Base-by-base conservation (phyloP, 2,113 vertebrate genomes). In the Pipra filicauda region DNA sequence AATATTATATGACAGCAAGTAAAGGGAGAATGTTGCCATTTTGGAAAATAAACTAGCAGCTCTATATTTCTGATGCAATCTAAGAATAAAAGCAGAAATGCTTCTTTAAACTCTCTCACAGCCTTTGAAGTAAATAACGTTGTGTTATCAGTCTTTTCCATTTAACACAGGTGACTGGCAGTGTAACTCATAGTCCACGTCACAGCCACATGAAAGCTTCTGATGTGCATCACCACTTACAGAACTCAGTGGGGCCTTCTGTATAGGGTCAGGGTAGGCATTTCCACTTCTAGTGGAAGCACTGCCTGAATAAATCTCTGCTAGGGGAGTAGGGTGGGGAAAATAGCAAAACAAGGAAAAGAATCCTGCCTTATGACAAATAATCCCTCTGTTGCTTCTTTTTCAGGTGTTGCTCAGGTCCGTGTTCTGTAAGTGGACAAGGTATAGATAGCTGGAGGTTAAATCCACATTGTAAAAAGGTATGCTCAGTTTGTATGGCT, bases 1-100 rank as follows among this genome's bases (percentile, higher is more conserved):
- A 96, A 96, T 96, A 86, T 78, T 85, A 91, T 90, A 90, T 75
- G 85, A 62, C 77, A 84, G 59, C 37, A 39, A 74, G 33, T 66
- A 84, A 85, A 62, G 31, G 64, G 46, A 73, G 91, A 83, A 75
- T 21, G 33, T 59, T 69, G 30, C 9, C 1, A 3, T 51, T 85
- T 81, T 62, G 84, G 81, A 94, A 91, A 78, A 82, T 55, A 49
- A 79, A 67, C 43, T 30, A 49, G 35, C 49, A 77, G 30, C 51
- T 90, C 22, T 27, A 51, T 35, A 46, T 22, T 85, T 89, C 28
- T 89, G 77, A 69, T 79, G 64, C 12, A 77, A 52, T 85, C 66
- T 17, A 58, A 86, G 48, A 91, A 58, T 85, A 70, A 97, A 88
- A 58, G 26, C 72, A 93, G 57, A 71, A 80, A 61, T 28, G n/a